Base-by-base conservation (phyloP, 2,113 vertebrate species). In the Alouatta palliata region DNA sequence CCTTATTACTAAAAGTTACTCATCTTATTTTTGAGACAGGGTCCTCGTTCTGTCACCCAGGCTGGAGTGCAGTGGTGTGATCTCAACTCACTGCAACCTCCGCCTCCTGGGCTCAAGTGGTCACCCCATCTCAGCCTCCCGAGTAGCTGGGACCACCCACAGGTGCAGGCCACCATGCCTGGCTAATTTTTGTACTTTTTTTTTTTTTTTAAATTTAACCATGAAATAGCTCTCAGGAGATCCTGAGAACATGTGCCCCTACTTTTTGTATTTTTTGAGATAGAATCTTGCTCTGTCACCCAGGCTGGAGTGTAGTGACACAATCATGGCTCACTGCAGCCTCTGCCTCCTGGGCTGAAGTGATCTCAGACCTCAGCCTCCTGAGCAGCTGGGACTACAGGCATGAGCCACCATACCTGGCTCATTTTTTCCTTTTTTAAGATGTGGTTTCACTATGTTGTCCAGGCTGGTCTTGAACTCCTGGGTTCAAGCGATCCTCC, bases 1-100 rank as follows among this genome's bases (percentile, higher is more conserved):
- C 19, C 21, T 71, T 95, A 66, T 52, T 66, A 30, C 43, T 81
- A 88, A 76, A 71, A 91, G 13, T 96, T 86, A 87, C 32, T 96
- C 5, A 17, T 75, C 3, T 91, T 71, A 8, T 71, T 71, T 71
- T 40, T 71, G 32, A 35, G 32, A 35, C 32, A 17, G 66, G 16
- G 66, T 68, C 66, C 16, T 30, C 0, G 6, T 27, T 64, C 61
- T 64, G 5, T 64, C 61, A 64, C 11, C 27, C 66, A 68, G 32
- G 66, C 66, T 35, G 66, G 66, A 68, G 32, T 68, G 32, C 66
- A 68, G 7, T 68, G 66, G 32, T 35, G 16, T 68, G 32, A 14
- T 68, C 66, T 35, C 32, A 35, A 17, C 32, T 64, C 32, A 68
- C 32, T 68, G 66, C 66, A 68, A 17, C 32, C 66, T 35, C 66